A percentile compares a stretch with the other conserved stretches of the same genome.
Evolutionary conservation across 2,113 vertebrate species (phyloP).

Genomic region (Rousettus leschenaultii): DNA sequence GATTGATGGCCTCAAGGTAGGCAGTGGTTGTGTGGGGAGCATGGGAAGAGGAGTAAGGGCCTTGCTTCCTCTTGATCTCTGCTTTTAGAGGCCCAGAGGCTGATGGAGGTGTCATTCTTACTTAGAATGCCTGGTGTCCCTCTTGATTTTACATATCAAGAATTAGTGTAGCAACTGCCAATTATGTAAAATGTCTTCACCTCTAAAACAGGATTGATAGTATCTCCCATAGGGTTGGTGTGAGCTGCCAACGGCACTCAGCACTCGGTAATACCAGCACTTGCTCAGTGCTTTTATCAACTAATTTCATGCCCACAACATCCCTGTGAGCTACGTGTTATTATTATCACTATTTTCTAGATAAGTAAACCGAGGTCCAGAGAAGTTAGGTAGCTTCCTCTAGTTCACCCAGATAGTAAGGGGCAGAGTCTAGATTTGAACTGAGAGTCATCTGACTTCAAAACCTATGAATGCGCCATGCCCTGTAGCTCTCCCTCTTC

Average conservation of each 20-base stretch:
- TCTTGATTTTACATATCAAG: not conserved
- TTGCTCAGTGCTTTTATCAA: not conserved
- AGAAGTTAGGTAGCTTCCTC: not conserved
- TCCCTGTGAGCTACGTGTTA: not conserved
- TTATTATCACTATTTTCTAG: not conserved
- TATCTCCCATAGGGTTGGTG: not conserved
- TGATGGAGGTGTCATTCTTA: not conserved
- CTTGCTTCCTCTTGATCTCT: not conserved
- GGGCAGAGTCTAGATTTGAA: not conserved
- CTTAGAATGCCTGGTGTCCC: not conserved
- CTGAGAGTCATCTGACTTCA: not conserved
- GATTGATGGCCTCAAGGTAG: not conserved
- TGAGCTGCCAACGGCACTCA: not conserved
- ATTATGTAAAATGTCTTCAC: constrained; percentile 29
- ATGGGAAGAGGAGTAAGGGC: too few relatives aligned
- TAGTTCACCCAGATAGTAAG: not conserved
- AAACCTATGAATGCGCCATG: not conserved
- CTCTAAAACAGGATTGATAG: not conserved
- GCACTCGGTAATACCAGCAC: not conserved
- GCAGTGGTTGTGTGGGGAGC: not conserved
- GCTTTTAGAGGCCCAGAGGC: not conserved
- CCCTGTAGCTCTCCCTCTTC: not conserved
- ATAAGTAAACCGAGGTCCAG: not conserved
- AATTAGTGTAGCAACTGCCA: not conserved
- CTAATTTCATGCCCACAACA: not conserved